Conservation (phyloP, 2,113 vertebrate species). For the Drymodes brunneopygia region DNA sequence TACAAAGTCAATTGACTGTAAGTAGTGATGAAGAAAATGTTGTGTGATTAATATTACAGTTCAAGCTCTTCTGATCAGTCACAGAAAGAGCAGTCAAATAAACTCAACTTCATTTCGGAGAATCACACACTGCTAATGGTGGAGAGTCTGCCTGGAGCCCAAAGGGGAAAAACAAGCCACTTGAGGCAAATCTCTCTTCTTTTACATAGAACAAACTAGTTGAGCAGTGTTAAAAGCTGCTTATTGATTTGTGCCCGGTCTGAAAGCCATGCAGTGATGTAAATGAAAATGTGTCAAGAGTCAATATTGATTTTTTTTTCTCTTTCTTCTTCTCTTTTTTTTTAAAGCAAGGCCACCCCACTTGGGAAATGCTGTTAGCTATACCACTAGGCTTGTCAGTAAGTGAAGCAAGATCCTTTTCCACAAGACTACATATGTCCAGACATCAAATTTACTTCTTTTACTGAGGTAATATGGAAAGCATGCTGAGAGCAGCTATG, state of each 20-base stretch:
- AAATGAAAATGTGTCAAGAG: constrained; percentile 86
- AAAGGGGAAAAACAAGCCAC: constrained; percentile 54
- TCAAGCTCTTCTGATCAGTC: constrained; percentile 68
- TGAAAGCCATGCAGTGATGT: constrained; percentile 78
- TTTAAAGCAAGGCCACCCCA: constrained; percentile 58
- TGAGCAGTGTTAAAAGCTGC: constrained; percentile 78
- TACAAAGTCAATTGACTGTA: constrained; percentile 74
- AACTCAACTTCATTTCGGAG: constrained; percentile 54
- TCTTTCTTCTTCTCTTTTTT: constrained; percentile 41
- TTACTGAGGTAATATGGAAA: constrained; percentile 20
- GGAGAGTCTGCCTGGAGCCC: constrained; percentile 40
- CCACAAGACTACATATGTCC: constrained; percentile 73
- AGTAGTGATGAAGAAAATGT: constrained; percentile 64
- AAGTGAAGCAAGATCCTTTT: constrained; percentile 70
- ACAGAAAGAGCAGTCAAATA: constrained; percentile 60
- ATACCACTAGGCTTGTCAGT: constrained; percentile 62
- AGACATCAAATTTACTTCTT: constrained; percentile 69
- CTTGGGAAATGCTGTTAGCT: constrained; percentile 73
- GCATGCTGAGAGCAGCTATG: constrained; percentile 20
- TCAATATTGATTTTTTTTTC: constrained; percentile 77
- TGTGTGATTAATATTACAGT: constrained; percentile 69
- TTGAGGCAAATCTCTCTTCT: constrained; percentile 64
- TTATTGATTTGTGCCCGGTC: constrained; percentile 78
- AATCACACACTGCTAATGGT: constrained; percentile 50
- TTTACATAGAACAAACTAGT: constrained; percentile 66